Percentiles rank a stretch among this genome's conserved stretches.
Evolutionary conservation across 92 coral and sea anemone genomes (phyloP).

Genomic region (Montipora capitata): DNA sequence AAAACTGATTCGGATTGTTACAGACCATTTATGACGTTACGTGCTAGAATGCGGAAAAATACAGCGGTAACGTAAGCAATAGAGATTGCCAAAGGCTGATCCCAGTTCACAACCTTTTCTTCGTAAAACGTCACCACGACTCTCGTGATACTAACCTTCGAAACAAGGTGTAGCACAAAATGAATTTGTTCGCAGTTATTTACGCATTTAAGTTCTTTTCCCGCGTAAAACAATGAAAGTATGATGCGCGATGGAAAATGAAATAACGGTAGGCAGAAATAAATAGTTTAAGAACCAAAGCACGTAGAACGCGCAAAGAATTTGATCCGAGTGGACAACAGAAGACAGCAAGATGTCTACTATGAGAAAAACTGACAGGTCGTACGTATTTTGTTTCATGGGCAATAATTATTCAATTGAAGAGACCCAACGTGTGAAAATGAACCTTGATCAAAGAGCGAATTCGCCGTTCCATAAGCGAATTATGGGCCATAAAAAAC

Average conservation of each 20-base stretch:
- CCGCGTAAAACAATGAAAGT: too few species aligned
- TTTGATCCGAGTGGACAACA: not conserved
- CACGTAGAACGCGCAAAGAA: not conserved
- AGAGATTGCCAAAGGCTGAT: not conserved
- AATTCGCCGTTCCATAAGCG: too few species aligned
- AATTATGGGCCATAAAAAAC: too few species aligned
- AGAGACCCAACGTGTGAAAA: not conserved
- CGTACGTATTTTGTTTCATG: not conserved
- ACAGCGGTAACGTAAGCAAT: too few species aligned
- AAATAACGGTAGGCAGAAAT: too few species aligned
- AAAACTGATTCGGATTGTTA: not conserved
- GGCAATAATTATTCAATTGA: not conserved
- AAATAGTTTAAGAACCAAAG: not conserved
- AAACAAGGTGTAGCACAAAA: too few species aligned
- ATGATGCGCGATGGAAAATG: not conserved
- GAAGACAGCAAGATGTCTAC: not conserved
- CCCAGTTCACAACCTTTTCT: not conserved
- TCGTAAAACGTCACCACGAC: too few species aligned
- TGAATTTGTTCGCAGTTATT: too few species aligned
- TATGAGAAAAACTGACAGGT: not conserved
- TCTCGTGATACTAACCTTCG: too few species aligned
- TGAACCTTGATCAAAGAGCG: not conserved
- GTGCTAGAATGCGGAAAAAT: not conserved
- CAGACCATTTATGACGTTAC: not conserved
- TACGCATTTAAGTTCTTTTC: too few species aligned